A percentile compares a stretch with the other conserved stretches of the same genome.
Evolutionary conservation across 2,797 vertebrate genomes (phyloP).

Genomic region (Notolepis coatsorum): DNA sequence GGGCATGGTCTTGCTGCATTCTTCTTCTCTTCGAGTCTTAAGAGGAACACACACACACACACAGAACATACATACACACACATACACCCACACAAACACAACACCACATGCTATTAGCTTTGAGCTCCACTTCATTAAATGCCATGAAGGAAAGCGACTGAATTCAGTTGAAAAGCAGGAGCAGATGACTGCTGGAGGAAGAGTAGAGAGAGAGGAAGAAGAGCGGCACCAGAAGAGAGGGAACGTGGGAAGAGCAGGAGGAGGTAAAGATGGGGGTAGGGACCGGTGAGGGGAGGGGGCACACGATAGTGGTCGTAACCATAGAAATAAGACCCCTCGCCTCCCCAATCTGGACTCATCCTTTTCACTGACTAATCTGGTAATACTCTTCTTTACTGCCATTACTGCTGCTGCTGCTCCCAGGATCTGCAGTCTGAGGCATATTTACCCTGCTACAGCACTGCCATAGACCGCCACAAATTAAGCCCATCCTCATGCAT

Average conservation of each 20-base stretch:
- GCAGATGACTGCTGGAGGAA: slow-evolving; percentile 67
- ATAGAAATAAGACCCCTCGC: slow-evolving; percentile 74
- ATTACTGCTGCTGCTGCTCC: slow-evolving; percentile 63
- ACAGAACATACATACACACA: slow-evolving; percentile 14
- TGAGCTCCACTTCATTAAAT: slow-evolving; percentile 57
- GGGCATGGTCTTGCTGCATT: slow-evolving; percentile 39
- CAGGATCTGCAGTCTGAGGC: slow-evolving; percentile 71
- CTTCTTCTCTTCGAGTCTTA: slow-evolving; percentile 39
- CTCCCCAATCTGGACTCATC: slow-evolving; percentile 66
- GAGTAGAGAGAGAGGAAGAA: slow-evolving; percentile 63
- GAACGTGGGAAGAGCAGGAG: slow-evolving; percentile 46
- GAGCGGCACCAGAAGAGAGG: slow-evolving; percentile 34
- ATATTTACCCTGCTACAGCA: slow-evolving; percentile 62
- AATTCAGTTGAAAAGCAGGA: slow-evolving; percentile 57
- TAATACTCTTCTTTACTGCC: slow-evolving; percentile 53
- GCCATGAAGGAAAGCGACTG: slow-evolving; percentile 47
- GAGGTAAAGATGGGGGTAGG: slow-evolving; percentile 74
- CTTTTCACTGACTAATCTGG: slow-evolving; percentile 67
- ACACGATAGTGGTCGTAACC: slow-evolving; percentile 68
- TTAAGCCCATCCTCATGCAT: slow-evolving; percentile 58
- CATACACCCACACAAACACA: slow-evolving; percentile 45
- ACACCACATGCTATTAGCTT: slow-evolving; percentile 44
- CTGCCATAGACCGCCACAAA: slow-evolving; percentile 54
- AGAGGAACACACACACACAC: slow-evolving; percentile 40
- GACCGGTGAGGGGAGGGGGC: slow-evolving; percentile 20